phyloP scores from a whole-genome alignment of 2,888 invertebrate species.

The Acheta domesticus region DNA sequence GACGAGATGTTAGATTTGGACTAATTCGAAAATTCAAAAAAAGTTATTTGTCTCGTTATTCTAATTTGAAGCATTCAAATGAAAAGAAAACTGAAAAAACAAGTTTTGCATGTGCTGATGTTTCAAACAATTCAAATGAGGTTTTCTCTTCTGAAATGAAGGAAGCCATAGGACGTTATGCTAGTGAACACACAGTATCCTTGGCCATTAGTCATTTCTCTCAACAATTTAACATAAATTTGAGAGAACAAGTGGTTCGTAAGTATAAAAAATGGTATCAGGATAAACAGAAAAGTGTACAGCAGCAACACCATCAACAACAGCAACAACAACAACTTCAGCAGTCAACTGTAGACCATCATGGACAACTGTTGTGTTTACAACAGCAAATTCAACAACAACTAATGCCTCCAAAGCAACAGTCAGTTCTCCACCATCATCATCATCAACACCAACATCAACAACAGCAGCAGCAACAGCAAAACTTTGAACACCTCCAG shows the following conservation, averaged over 20 bases:
- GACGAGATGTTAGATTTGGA: slow-evolving; percentile 38
- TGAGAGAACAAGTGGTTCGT: slow-evolving; percentile 40
- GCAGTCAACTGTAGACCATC: not conserved
- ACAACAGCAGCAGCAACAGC: not conserved
- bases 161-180: slow-evolving; percentile 41
- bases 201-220: slow-evolving; percentile 40
- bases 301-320: not conserved
- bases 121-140: slow-evolving; percentile 21
- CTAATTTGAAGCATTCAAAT: slow-evolving; percentile 32
- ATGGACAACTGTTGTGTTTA: not conserved
- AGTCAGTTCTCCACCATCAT: not conserved
- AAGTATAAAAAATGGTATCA: slow-evolving; percentile 40
- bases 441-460: not conserved
- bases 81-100: not conserved
- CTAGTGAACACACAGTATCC: slow-evolving; percentile 37
- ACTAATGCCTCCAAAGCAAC: not conserved
- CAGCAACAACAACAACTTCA: not conserved
- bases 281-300: slow-evolving; percentile 33
- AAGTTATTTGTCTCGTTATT: slow-evolving; percentile 36
- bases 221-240: slow-evolving; percentile 39
- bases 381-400: not conserved
- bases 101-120: not conserved
- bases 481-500: not conserved
- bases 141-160: slow-evolving; percentile 36
- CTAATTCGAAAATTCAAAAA: slow-evolving; percentile 41